Base-by-base conservation (phyloP, 1,140 invertebrate genomes). In the Drosophila carrolli region DNA sequence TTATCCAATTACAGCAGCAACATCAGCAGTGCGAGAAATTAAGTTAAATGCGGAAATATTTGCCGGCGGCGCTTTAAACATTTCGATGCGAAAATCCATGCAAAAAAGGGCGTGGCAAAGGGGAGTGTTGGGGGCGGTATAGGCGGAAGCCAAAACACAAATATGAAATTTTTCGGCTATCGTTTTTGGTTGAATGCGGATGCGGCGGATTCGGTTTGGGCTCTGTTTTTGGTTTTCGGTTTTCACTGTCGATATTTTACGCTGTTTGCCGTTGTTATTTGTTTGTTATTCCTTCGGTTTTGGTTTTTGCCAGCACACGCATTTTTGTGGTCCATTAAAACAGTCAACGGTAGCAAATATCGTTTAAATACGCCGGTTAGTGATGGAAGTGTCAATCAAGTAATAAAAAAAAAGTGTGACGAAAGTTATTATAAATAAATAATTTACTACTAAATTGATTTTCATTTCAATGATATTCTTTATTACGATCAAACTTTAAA, bases 311-410 rank as follows among this genome's bases (percentile, higher is more conserved):
- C 55, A 68, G 54, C 75, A 76, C 78, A 46, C 76, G 72, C 79
- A 82, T 79, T 80, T 88, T 89, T 89, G 80, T 67, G 84, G 80
- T 89, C 80, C 80, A 89, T 84, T 89, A 89, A 88, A 80, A 74
- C 61, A 73, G 66, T 66, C 81, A 60, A 40, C 51, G 59, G 41
- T 43, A 53, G 74, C 72, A 76, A 56, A 54, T 46, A 38, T 29
- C 38, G 32, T 13, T 14, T 19, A 11, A 23, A 7, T 11, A 29
- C 14, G 9, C n/a, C 57, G 23, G 13, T 58, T 57, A 58, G 60
- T 9, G 37, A 32, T 62, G 23, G 14, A 40, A 10, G 23, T 4
- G 19, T 19, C 19, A 2, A 19, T 1, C 19, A 19, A 19, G 19
- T 2, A 2, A 19, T 19, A 19, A 19, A 23, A 23, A 23, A 23